phyloP scores from a whole-genome alignment of 1,140 invertebrate genomes.

The Caenorhabditis brenneri region DNA sequence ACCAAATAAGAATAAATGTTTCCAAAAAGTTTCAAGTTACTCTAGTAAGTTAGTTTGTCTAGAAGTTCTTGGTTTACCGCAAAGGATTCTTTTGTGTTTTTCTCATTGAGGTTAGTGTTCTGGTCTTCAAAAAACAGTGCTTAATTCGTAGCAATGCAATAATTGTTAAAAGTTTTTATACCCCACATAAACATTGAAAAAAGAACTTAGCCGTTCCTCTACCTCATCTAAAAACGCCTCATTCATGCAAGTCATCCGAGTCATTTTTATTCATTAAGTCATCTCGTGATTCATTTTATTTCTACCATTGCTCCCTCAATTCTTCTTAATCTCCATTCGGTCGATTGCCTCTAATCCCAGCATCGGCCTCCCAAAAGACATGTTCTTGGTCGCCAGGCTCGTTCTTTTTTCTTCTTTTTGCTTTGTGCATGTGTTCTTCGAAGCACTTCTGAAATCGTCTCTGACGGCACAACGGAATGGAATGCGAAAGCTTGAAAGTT shows the following conservation, averaged over 20 bases:
- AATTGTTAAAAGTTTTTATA: too few relatives aligned
- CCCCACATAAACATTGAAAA: too few relatives aligned
- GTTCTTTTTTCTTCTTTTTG: not conserved
- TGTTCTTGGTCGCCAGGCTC: slow-evolving; percentile 18
- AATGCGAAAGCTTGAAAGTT: not conserved
- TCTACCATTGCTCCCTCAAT: not conserved
- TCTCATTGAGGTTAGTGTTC: too few relatives aligned
- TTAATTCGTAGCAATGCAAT: too few relatives aligned
- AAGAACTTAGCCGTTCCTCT: too few relatives aligned
- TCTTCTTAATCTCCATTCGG: not conserved
- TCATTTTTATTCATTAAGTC: not conserved
- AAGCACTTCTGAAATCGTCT: slow-evolving; percentile 33
- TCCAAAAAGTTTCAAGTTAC: too few relatives aligned
- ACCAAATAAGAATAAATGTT: too few relatives aligned
- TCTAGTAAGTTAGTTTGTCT: not conserved
- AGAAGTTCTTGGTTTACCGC: not conserved
- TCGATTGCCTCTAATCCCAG: not conserved
- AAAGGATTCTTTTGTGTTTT: too few relatives aligned
- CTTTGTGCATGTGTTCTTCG: slow-evolving; percentile 22
- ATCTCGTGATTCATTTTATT: not conserved
- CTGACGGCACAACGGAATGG: not conserved
- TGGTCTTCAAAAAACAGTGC: too few relatives aligned
- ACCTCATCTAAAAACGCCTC: not conserved
- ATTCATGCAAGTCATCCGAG: not conserved
- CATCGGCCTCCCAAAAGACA: slow-evolving; percentile 1